Percentiles rank a stretch among this genome's conserved stretches.
Conservation (phyloP, 1,140 invertebrate species). For the Anastatus disparis region DNA sequence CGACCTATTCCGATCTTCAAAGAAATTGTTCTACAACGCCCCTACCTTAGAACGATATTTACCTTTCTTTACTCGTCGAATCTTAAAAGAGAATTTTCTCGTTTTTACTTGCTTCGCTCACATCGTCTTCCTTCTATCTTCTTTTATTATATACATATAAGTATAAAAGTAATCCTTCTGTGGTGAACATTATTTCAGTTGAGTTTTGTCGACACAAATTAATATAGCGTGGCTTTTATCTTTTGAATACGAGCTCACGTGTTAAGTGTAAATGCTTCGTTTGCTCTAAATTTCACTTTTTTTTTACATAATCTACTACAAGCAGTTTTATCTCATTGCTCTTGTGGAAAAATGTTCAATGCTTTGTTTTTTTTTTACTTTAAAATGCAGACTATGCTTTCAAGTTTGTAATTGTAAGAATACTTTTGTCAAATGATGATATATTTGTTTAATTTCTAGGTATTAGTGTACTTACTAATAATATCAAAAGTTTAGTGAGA, state of each 20-base stretch:
- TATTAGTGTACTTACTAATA: no score
- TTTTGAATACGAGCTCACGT: neutral
- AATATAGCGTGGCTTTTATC: no score
- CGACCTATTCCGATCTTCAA: slow-evolving; percentile 26
- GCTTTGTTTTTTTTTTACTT: no score
- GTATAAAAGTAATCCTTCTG: slow-evolving; percentile 6
- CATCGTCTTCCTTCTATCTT: neutral
- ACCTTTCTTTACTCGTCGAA: slow-evolving; percentile 6
- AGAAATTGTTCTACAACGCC: slow-evolving; percentile 19
- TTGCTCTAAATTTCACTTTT: no score
- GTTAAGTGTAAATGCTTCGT: slow-evolving; percentile 15
- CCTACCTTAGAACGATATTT: slow-evolving; percentile 16
- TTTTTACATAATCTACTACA: no score
- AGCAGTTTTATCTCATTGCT: no score
- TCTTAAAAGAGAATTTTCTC: slow-evolving; percentile 14
- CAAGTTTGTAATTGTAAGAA: no score
- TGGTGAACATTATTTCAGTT: slow-evolving; percentile 12
- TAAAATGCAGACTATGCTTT: no score
- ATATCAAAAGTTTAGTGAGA: no score
- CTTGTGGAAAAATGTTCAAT: no score
- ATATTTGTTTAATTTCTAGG: no score
- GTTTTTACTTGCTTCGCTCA: neutral
- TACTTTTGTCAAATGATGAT: no score
- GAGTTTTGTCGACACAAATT: neutral
- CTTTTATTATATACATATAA: neutral